Evolutionary conservation across 1,140 invertebrate genomes (phyloP).

Genomic region (Gryllus bimaculatus): DNA sequence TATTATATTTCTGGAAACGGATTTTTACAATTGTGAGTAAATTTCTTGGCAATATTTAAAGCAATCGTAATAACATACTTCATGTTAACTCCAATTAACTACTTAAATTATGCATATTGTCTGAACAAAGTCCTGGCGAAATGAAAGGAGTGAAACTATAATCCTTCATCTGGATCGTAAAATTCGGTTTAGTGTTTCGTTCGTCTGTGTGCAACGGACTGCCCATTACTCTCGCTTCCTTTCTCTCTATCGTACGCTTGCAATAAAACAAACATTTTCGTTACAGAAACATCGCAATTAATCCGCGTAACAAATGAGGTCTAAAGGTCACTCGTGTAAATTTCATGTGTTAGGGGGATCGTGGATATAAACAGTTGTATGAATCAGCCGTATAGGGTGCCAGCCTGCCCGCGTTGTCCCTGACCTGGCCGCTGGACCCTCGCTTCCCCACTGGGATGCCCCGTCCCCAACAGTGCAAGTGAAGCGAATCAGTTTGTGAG

Average conservation of each 20-base stretch:
- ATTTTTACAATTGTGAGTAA: no score
- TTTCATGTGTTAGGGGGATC: neutral
- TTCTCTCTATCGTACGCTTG: neutral
- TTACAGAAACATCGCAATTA: neutral
- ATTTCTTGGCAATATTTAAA: no score
- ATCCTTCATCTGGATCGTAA: neutral
- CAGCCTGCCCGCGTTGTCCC: neutral
- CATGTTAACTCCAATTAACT: no score
- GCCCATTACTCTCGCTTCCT: neutral
- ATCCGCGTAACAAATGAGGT: neutral
- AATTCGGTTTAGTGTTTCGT: neutral
- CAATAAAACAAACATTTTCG: slow-evolving; percentile 2
- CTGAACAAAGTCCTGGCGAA: no score
- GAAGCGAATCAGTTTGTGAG: neutral
- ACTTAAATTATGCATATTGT: no score
- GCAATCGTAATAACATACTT: no score
- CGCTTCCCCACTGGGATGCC: no score
- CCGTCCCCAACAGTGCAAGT: no score
- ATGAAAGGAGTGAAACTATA: neutral
- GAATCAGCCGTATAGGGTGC: neutral
- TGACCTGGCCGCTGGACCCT: neutral
- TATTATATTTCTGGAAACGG: no score
- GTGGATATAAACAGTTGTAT: neutral
- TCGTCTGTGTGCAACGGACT: neutral
- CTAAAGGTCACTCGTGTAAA: neutral